Evolutionary conservation across 2,797 vertebrate genomes (phyloP).

Genomic region (Morus bassanus): DNA sequence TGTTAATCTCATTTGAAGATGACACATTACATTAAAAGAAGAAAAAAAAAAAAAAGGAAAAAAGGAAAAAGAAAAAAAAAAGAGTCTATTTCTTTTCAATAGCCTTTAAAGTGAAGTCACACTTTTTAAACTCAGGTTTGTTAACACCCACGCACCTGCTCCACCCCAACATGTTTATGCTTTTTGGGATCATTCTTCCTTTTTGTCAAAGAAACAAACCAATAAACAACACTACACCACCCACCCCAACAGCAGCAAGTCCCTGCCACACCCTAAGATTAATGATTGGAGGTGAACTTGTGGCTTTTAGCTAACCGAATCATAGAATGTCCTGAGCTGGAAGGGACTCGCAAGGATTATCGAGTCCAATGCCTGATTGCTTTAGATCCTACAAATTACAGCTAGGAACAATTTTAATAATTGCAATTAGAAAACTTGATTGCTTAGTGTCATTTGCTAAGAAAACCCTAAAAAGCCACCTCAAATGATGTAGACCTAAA

Average conservation of each 20-base stretch:
- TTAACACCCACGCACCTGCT: background rate
- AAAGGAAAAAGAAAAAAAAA: background rate
- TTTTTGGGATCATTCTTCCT: background rate
- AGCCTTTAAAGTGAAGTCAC: background rate
- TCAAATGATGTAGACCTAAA: background rate
- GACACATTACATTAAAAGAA: fast-evolving
- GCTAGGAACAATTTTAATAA: background rate
- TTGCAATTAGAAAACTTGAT: background rate
- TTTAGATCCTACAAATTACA: background rate
- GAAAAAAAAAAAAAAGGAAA: background rate
- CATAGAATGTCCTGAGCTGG: no score
- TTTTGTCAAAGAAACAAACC: background rate
- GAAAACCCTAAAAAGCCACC: background rate
- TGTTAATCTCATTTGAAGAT: background rate
- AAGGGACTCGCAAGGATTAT: no score
- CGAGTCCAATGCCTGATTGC: no score
- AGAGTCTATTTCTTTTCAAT: background rate
- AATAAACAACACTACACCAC: background rate
- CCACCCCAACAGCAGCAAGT: background rate
- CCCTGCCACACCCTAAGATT: background rate
- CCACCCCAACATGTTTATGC: background rate
- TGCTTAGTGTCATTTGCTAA: background rate
- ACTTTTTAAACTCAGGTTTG: background rate
- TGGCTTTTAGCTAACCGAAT: background rate
- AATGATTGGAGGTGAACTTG: background rate